phyloP scores from a whole-genome alignment of 2,888 invertebrate genomes.

The Tetramorium bicarinatum region DNA sequence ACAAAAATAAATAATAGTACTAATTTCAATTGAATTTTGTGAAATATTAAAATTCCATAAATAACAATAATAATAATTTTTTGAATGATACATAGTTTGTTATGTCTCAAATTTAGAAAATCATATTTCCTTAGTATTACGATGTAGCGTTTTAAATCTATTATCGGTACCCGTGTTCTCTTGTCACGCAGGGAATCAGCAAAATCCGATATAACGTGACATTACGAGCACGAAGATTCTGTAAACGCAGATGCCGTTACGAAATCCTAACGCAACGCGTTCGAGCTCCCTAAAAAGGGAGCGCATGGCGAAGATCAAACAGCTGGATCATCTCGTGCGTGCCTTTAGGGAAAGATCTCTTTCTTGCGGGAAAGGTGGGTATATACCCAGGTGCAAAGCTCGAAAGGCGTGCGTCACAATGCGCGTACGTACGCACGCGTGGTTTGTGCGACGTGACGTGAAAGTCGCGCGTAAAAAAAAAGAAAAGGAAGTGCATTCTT shows the following conservation, averaged over 20 bases:
- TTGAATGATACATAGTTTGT: background rate
- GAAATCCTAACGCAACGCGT: constrained; percentile 54
- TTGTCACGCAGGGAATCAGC: constrained; percentile 17
- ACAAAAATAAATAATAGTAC: background rate
- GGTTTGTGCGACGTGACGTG: constrained; percentile 57
- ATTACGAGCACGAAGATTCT: constrained; percentile 71
- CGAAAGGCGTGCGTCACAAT: constrained; percentile 75
- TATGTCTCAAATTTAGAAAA: constrained; percentile 8
- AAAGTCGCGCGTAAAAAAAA: constrained; percentile 58
- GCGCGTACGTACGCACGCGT: constrained; percentile 62
- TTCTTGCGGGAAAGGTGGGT: constrained; percentile 79
- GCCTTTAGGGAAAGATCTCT: constrained; percentile 81
- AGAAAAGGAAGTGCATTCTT: constrained; percentile 1
- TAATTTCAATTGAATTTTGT: background rate
- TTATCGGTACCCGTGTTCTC: constrained; percentile 24
- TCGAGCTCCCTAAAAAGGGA: constrained; percentile 74
- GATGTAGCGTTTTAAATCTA: background rate
- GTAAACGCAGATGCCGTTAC: constrained; percentile 79
- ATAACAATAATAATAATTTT: background rate
- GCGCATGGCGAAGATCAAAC: constrained; percentile 85
- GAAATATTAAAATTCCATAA: background rate
- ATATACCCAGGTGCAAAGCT: constrained; percentile 75
- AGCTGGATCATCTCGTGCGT: constrained; percentile 85
- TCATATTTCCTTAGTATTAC: background rate
- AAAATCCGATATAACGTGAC: constrained; percentile 54